Conservation (phyloP, 2,113 vertebrate species). For the Callochromis pleurospilus region DNA sequence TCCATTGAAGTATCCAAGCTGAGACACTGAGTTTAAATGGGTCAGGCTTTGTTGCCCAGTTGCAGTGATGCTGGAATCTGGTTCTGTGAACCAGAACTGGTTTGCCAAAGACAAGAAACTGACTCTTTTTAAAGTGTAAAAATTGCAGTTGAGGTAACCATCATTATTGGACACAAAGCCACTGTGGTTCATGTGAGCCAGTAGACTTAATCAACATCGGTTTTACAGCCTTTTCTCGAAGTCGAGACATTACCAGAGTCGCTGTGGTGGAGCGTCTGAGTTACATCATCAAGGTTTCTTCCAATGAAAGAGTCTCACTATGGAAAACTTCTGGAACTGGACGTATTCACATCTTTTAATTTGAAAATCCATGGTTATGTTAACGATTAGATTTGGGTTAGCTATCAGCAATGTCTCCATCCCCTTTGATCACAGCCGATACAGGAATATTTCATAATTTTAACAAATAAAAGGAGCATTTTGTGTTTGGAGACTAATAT, state of each 20-base stretch:
- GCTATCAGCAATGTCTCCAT: background rate
- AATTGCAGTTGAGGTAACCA: background rate
- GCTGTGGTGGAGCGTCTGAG: background rate
- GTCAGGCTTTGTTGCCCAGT: background rate
- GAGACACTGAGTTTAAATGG: background rate
- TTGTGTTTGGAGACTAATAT: background rate
- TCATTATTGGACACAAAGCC: background rate
- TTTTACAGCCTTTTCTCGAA: background rate
- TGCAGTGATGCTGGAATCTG: background rate
- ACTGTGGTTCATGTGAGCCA: background rate
- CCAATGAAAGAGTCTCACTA: accelerated
- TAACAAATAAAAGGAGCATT: background rate
- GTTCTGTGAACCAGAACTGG: background rate
- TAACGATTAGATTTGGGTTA: background rate
- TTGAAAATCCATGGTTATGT: background rate
- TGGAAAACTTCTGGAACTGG: background rate
- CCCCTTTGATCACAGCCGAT: background rate
- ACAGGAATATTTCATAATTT: background rate
- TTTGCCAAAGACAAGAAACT: background rate
- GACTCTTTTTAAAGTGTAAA: background rate
- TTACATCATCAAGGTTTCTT: background rate
- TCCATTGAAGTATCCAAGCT: background rate
- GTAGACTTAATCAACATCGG: background rate
- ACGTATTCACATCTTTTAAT: accelerated
- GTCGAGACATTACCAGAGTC: background rate